phyloP scores from a whole-genome alignment of 1,140 invertebrate species.

The Magallana angulata region DNA sequence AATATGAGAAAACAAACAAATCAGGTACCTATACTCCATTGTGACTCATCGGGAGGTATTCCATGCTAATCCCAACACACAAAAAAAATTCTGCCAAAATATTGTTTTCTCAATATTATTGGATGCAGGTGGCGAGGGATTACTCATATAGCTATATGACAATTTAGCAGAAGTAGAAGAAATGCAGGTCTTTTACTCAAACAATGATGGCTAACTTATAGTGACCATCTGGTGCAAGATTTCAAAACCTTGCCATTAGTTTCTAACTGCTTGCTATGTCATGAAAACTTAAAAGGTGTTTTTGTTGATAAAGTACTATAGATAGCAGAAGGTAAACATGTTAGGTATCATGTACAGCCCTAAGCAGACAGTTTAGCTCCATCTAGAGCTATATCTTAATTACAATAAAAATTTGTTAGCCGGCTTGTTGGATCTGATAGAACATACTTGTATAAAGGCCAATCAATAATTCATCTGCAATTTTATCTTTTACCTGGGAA shows the following conservation, averaged over 20 bases:
- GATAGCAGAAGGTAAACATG: background rate
- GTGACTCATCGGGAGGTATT: constrained; percentile 15
- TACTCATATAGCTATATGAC: background rate
- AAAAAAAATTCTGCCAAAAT: background rate
- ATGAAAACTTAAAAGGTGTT: too few species aligned
- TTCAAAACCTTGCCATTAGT: too few species aligned
- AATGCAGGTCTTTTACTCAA: too few species aligned
- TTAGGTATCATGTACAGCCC: background rate
- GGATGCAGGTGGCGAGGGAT: background rate
- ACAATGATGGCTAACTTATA: too few species aligned
- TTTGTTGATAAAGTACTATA: too few species aligned
- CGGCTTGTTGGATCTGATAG: constrained; percentile 25
- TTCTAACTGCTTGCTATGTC: too few species aligned
- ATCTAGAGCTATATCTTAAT: constrained; percentile 21
- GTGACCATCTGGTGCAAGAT: too few species aligned
- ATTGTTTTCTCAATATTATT: background rate
- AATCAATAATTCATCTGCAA: constrained; percentile 36
- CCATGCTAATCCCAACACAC: background rate
- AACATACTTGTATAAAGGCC: constrained; percentile 26
- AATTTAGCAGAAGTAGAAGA: background rate
- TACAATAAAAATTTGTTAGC: constrained; percentile 38
- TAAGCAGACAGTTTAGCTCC: constrained; percentile 16
- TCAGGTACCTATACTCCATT: background rate
- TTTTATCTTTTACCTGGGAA: constrained; percentile 38
- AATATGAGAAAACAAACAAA: constrained; percentile 24